These are phyloP conservation scores for Oxyura jamaicensis DNA, from an alignment of 2,113 vertebrate species.

Conservation along the genomic window DNA sequence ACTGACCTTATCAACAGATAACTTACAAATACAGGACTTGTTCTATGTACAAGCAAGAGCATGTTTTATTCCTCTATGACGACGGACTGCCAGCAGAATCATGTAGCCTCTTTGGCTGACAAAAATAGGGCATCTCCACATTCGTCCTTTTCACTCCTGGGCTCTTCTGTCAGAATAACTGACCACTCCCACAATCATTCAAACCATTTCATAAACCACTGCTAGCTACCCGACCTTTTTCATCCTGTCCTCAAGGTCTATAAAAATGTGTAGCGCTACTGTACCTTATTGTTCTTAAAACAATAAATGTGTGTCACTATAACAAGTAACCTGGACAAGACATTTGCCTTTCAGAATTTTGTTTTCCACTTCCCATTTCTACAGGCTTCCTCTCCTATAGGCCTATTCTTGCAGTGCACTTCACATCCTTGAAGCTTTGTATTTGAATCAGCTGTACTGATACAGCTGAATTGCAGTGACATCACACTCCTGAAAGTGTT, in stretches of 20 bases:
- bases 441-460: neutral
- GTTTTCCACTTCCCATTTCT: neutral
- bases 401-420: neutral
- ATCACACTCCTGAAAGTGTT: neutral
- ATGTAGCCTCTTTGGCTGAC: neutral
- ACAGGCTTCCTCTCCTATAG: neutral
- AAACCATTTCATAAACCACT: neutral
- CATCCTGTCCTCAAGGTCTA: neutral
- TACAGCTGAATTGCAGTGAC: neutral
- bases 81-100: neutral
- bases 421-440: neutral
- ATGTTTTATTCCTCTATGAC: neutral
- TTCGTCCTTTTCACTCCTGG: neutral
- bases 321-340: neutral
- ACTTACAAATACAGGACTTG: neutral
- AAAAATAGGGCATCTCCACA: neutral
- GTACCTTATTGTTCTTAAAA: neutral
- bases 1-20: neutral
- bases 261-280: neutral
- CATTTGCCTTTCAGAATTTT: neutral
- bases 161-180: neutral
- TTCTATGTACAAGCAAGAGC: rapidly evolving
- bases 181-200: neutral
- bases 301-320: neutral
- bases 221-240: neutral